Base-by-base conservation (phyloP, 2,113 vertebrate species). In the Podiceps cristatus region DNA sequence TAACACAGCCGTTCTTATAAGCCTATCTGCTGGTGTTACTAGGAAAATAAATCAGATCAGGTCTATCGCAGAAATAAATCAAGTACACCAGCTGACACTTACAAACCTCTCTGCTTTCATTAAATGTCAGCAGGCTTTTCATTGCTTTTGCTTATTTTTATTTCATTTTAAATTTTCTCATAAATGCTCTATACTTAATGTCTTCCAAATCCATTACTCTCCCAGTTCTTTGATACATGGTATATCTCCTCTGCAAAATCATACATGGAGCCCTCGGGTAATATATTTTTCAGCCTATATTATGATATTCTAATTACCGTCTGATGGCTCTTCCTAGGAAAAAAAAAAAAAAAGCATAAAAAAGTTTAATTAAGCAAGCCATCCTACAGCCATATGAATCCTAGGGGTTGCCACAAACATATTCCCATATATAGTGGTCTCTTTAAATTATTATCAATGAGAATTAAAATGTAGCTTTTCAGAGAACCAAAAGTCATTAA, bases 401-500 rank as follows among this genome's bases (percentile, higher is more conserved):
- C 19, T 80, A 44, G 56, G 9, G 59, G n/a, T 82, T 96, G 89
- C 92, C 40, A 68, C 24, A 86, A 55, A 13, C 78, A 84, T 82
- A 56, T 76, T 91, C 86, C 52, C 20, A 40, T 62, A 56, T 33
- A 69, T n/a, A 47, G 18, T n/a, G 50, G 53, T 53, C 52, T 71
- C 33, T 73, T 66, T 64, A 94, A 94, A 52, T 90, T 69, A 69
- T 67, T 67, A 91, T n/a, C 23, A 15, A 73, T 50, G 19, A 86
- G 77, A 94, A 97, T 92, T 83, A 88, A 96, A 94, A 93, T 53
- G 5, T 42, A 95, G 40, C 13, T 78, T 94, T 96, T 91, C 67
- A 76, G 63, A 87, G 58, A 90, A 77, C 17, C 1, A 5, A 72
- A 96, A 53, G 53, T 86, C 31, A 4, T 95, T 94, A 92, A 93